These are phyloP conservation scores for Aporrectodea caliginosa DNA, from an alignment of 1,140 invertebrate genomes.

Conservation along the genomic window DNA sequence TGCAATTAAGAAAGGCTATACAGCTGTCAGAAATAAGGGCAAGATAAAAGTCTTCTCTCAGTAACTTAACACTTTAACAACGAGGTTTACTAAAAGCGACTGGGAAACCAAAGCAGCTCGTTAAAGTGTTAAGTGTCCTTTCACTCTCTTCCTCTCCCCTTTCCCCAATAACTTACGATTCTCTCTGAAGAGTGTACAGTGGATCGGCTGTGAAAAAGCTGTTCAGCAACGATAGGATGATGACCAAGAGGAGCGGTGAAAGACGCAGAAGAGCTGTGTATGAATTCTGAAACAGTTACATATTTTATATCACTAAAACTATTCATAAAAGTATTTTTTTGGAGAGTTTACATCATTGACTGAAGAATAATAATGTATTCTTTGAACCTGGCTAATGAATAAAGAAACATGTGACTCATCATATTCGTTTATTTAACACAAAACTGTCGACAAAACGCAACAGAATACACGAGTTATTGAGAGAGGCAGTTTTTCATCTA, in stretches of 20 bases:
- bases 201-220: background rate
- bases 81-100: background rate
- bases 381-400: too few species aligned
- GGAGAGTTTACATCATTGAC: too few species aligned
- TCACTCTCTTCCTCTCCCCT: background rate
- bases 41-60: background rate
- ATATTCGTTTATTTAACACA: too few species aligned
- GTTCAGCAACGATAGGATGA: constrained; percentile 13
- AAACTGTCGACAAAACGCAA: too few species aligned
- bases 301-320: too few species aligned
- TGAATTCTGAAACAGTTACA: constrained; percentile 8
- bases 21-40: background rate
- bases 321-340: too few species aligned
- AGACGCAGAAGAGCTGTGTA: constrained; percentile 13
- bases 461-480: too few species aligned
- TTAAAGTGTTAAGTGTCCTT: background rate
- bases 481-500: too few species aligned
- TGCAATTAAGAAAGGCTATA: background rate
- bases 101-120: background rate
- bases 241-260: constrained; percentile 10
- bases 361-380: too few species aligned
- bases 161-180: background rate
- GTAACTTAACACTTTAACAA: background rate
- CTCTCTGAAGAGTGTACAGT: constrained; percentile 1
- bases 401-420: too few species aligned